phyloP scores from a whole-genome alignment of 2,113 vertebrate genomes.

The Myotis lucifugus region DNA sequence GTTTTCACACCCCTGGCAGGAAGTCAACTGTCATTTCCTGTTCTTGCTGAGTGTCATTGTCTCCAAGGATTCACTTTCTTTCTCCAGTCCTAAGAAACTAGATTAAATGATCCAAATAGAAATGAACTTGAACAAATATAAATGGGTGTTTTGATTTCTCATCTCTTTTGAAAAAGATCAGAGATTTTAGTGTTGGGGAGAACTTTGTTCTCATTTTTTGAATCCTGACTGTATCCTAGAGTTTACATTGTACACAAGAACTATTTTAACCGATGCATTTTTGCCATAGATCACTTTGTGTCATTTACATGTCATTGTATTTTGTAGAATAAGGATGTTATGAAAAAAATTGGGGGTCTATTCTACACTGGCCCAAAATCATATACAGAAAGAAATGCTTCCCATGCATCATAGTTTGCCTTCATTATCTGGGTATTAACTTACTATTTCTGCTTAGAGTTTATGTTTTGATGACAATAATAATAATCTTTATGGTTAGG shows the following conservation, averaged over 20 bases:
- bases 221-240: neutral
- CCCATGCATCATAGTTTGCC: neutral
- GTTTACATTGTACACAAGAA: neutral
- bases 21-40: rapidly evolving
- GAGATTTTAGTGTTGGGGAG: rapidly evolving
- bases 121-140: neutral
- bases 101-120: neutral
- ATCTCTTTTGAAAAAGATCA: neutral
- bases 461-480: neutral
- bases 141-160: neutral
- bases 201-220: neutral
- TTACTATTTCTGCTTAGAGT: neutral
- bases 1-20: neutral
- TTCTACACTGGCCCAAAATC: neutral
- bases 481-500: neutral
- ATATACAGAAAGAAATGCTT: neutral
- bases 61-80: neutral
- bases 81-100: neutral
- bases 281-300: neutral
- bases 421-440: neutral
- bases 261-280: neutral
- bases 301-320: neutral
- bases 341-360: neutral
- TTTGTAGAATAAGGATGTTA: neutral
- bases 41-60: neutral